Base-by-base conservation (phyloP, 2,797 vertebrate genomes). In the Ctenochaetus hawaiiensis region DNA sequence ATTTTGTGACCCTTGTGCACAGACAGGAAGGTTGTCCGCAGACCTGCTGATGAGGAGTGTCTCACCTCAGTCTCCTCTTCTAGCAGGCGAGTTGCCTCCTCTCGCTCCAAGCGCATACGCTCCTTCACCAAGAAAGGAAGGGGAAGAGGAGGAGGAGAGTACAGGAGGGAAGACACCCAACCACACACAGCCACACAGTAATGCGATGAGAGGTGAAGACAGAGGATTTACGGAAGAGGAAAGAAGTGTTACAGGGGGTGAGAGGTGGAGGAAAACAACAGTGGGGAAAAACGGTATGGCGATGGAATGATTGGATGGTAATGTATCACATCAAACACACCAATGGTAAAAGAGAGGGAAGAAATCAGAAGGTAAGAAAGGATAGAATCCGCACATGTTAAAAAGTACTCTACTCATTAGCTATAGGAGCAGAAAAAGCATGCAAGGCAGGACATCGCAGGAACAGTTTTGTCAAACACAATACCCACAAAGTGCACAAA, bases 31-130 rank as follows among this genome's bases (percentile, higher is more conserved):
- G 18, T 72, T 22, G 67, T 68, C 84, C 61, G 78, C 78, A 73
- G 81, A 73, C 67, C 83, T 84, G 57, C 74, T 17, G 37, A 65
- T 61, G 83, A 89, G 87, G 82, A 89, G 90, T 82, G 80, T 93
- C 96, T 97, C 96, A 97, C 97, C 97, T 97, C 96, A 0, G 94
- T 94, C 90, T 97, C 96, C 94, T 96, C 96, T 91, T 97, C 95
- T 86, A 96, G 95, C 83, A 96, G 95, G 87, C 94, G 96, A 16
- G 94, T 96, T 87, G 96, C 96, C 91, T 96, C 95, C 93, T 97
- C 96, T 58, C 94, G 96, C 91, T 97, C 96, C 96, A 96, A 95
- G 72, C 95, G 96, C 96, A 96, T 96, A 78, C 91, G 93, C 94
- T 97, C 96, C 97, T 98, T 96, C 93, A 95, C 93, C 93, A 84